These are phyloP conservation scores for Drosophila kohkoa DNA, from an alignment of 1,140 invertebrate genomes.

Conservation along the genomic window DNA sequence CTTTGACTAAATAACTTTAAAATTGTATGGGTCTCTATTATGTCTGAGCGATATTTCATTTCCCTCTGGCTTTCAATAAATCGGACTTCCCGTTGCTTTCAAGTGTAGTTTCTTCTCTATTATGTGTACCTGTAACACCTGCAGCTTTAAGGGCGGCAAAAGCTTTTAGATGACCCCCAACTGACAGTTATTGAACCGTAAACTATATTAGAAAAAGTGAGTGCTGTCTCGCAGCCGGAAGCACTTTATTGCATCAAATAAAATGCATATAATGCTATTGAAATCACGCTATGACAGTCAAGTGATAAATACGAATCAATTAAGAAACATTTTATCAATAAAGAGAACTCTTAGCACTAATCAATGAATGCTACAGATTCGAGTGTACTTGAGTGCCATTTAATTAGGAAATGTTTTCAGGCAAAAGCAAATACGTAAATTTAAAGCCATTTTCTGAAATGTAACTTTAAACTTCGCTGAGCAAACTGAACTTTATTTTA, in stretches of 20 bases:
- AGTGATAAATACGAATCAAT: conserved; percentile 25
- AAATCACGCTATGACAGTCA: conserved; percentile 1
- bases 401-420: not conserved
- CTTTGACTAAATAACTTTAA: not conserved
- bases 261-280: conserved; percentile 2
- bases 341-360: conserved; percentile 9
- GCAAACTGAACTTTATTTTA: not conserved
- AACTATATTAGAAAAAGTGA: conserved; percentile 12
- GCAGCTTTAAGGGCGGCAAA: not conserved
- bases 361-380: not conserved
- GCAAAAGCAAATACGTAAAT: too few species aligned
- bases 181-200: conserved; percentile 29
- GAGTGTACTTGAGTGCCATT: not conserved
- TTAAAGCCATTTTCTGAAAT: not conserved
- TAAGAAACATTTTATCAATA: conserved; percentile 24
- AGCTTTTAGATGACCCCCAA: conserved; percentile 22
- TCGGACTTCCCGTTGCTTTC: not conserved
- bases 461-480: not conserved
- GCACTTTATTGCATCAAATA: conserved; percentile 1
- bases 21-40: not conserved
- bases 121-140: not conserved
- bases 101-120: not conserved
- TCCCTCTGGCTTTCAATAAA: not conserved
- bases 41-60: too few species aligned
- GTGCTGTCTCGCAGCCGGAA: too few species aligned